A percentile compares a stretch with the other conserved stretches of the same genome.
phyloP scores from a whole-genome alignment of 1,140 invertebrate genomes.

The Pararge aegeria region DNA sequence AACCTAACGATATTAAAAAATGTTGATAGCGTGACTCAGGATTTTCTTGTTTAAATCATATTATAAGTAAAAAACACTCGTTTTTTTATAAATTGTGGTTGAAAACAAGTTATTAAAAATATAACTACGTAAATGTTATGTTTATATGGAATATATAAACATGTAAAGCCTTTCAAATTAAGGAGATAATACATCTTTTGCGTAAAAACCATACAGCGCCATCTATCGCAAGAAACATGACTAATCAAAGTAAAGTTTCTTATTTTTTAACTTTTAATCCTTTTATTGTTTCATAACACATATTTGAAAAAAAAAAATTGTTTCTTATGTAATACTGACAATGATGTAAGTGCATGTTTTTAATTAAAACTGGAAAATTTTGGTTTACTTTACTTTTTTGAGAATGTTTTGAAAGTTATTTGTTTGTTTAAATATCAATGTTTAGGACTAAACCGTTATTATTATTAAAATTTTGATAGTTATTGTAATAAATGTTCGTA shows the following conservation, averaged over 20 bases:
- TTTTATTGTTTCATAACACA: too few species aligned
- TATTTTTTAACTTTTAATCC: too few species aligned
- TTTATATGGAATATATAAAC: not conserved
- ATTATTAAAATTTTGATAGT: too few species aligned
- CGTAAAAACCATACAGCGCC: not conserved
- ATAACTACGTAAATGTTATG: not conserved
- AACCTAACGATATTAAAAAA: slow-evolving; percentile 6
- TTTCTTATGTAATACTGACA: too few species aligned
- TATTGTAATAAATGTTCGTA: too few species aligned
- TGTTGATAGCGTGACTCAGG: not conserved
- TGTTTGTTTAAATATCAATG: too few species aligned
- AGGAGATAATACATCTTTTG: not conserved
- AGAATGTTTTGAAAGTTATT: too few species aligned
- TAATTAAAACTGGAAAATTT: too few species aligned
- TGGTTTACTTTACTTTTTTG: too few species aligned
- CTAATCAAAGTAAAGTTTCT: not conserved
- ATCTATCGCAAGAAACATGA: not conserved
- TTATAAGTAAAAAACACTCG: not conserved
- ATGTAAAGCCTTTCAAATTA: not conserved
- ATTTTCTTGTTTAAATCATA: not conserved
- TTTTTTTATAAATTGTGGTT: not conserved
- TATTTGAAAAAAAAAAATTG: too few species aligned
- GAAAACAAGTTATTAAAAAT: not conserved
- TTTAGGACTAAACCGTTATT: too few species aligned
- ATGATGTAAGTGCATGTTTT: too few species aligned